phyloP scores from a whole-genome alignment of 1,140 invertebrate genomes.

The Akabosia matsudoensis region DNA sequence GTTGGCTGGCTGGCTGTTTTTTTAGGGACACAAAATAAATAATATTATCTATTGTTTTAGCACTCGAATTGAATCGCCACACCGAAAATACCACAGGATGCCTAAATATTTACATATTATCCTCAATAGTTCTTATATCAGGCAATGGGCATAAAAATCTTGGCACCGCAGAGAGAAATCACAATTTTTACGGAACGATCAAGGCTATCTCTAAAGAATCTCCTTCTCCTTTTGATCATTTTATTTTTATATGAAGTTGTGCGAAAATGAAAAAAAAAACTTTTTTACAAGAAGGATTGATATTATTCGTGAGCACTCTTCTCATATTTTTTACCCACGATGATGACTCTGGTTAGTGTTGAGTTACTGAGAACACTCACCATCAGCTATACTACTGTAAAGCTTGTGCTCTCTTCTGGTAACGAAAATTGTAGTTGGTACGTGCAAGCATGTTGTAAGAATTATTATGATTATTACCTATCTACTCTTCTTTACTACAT shows the following conservation, averaged over 20 bases:
- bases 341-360: neutral
- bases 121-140: too few species aligned
- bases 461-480: neutral
- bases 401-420: neutral
- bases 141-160: slow-evolving; percentile 23
- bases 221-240: neutral
- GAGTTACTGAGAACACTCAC: neutral
- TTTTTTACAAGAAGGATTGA: neutral
- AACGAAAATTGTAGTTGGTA: neutral
- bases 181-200: slow-evolving; percentile 14
- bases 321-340: neutral
- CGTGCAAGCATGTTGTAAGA: slow-evolving; percentile 3
- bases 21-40: neutral
- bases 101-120: neutral
- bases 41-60: slow-evolving; percentile 6
- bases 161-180: slow-evolving; percentile 16
- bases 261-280: neutral
- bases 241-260: neutral
- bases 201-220: slow-evolving; percentile 14
- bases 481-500: neutral
- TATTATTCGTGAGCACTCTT: neutral
- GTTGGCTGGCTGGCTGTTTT: too few species aligned
- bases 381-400: neutral
- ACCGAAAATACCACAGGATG: neutral
- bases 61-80: too few species aligned